Conservation (phyloP, 2,888 invertebrate species). For the Rhamnusium bicolor region DNA sequence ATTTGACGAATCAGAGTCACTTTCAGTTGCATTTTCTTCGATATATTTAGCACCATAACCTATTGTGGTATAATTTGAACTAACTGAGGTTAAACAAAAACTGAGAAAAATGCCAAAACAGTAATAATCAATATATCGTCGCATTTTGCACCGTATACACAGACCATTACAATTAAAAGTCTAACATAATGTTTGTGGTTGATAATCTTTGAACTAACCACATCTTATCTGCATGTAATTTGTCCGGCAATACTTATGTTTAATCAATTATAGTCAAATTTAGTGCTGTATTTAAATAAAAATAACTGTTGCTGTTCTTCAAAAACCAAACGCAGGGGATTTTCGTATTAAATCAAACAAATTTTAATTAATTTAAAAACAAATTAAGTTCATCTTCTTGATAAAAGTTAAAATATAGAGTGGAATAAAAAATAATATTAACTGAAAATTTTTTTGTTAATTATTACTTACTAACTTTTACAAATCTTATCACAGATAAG, state of each 20-base stretch:
- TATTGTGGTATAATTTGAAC: conserved; percentile 8
- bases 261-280: neutral
- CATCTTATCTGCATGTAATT: conserved; percentile 1
- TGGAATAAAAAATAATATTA: no score
- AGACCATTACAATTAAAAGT: neutral
- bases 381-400: no score
- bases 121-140: neutral
- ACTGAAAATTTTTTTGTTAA: no score
- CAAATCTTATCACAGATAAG: no score
- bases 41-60: conserved; percentile 8
- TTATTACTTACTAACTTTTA: no score
- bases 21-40: neutral
- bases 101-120: conserved; percentile 10
- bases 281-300: neutral
- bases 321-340: no score
- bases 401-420: no score
- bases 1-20: neutral
- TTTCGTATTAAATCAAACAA: no score
- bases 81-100: neutral
- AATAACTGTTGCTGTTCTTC: neutral
- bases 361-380: no score
- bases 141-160: conserved; percentile 4
- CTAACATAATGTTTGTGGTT: conserved; percentile 3
- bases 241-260: neutral
- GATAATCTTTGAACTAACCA: conserved; percentile 22